Evolutionary conservation across 2,888 invertebrate genomes (phyloP).

Genomic region (Cantharis lateralis): DNA sequence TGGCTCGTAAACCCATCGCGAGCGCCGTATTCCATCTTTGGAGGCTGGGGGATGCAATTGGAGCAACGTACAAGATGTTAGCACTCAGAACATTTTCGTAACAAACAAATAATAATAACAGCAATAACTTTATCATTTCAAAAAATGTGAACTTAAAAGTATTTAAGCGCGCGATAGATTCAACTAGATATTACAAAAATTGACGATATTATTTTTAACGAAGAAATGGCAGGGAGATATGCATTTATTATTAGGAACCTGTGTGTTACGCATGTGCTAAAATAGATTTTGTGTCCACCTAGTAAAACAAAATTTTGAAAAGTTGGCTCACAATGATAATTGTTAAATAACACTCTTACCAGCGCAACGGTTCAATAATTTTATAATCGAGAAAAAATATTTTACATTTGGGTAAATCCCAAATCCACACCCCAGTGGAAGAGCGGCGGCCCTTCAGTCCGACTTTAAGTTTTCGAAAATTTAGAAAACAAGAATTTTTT

Average conservation of each 20-base stretch:
- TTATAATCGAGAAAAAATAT: not conserved
- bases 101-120: constrained; percentile 5
- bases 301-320: constrained; percentile 20
- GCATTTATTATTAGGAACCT: constrained; percentile 24
- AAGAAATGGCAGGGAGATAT: constrained; percentile 21
- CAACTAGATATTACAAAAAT: constrained; percentile 23
- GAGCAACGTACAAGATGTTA: constrained; percentile 33
- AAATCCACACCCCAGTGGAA: too few relatives aligned
- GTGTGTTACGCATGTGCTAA: constrained; percentile 24
- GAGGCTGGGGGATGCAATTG: constrained; percentile 32
- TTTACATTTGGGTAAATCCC: too few relatives aligned
- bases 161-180: constrained; percentile 10
- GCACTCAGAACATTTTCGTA: constrained; percentile 21
- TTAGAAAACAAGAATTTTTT: too few relatives aligned
- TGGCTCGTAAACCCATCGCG: constrained; percentile 25
- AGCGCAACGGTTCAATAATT: not conserved
- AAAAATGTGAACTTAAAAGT: constrained; percentile 4
- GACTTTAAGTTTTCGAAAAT: not conserved
- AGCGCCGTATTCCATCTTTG: constrained; percentile 33
- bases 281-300: constrained; percentile 18
- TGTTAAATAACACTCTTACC: not conserved
- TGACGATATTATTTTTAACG: constrained; percentile 24
- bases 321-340: constrained; percentile 15
- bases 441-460: too few relatives aligned
- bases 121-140: constrained; percentile 10